Conservation (phyloP, 2,113 vertebrate species). For the Bambusicola thoracicus region DNA sequence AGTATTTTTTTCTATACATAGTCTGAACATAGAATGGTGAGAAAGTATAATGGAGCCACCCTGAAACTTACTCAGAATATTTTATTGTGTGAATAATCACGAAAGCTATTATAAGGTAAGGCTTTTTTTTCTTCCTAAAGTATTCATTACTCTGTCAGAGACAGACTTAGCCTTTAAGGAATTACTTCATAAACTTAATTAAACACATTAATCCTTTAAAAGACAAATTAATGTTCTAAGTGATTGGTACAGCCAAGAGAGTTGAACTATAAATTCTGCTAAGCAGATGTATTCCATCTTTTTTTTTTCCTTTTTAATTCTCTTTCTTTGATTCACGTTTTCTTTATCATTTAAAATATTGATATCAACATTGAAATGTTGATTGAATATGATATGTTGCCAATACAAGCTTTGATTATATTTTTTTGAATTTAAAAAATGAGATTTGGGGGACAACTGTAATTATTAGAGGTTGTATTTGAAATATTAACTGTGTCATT, state of each 20-base stretch:
- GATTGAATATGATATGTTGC: neutral
- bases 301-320: neutral
- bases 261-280: conserved; percentile 54
- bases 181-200: conserved; percentile 69
- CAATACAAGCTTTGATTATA: neutral
- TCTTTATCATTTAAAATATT: neutral
- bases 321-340: conserved; percentile 34
- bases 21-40: neutral
- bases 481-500: neutral
- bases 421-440: neutral
- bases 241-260: conserved; percentile 43
- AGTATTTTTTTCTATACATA: neutral
- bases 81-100: neutral
- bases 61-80: neutral
- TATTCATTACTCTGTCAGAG: conserved; percentile 52
- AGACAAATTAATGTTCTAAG: conserved; percentile 60
- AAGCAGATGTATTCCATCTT: conserved; percentile 34
- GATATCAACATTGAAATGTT: neutral
- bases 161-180: conserved; percentile 31
- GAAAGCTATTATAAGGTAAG: neutral
- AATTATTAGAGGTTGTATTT: neutral
- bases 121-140: neutral
- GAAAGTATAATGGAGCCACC: neutral
- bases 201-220: conserved; percentile 72
- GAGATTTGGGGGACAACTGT: rapidly evolving